Base-by-base conservation (phyloP, 1,140 invertebrate species). In the Prorops nasuta region DNA sequence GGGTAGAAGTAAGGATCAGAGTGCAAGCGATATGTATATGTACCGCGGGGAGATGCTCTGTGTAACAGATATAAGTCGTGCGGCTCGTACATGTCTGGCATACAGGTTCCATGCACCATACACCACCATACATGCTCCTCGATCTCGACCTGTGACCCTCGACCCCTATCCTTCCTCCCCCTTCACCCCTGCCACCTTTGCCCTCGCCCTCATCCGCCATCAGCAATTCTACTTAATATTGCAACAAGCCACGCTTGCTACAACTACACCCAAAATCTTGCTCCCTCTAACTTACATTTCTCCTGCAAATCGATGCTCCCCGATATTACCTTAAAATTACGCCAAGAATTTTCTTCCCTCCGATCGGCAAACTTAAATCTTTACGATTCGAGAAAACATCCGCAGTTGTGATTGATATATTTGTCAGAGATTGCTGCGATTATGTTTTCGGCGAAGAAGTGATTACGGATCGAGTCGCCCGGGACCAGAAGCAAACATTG, bases 171-270 rank as follows among this genome's bases (percentile, higher is more conserved):
- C 38, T 41, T 21, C 22, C 12, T 28, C 24, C 12, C 24, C 12
- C 24, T 28, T 28, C 12, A 6, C 10, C 28, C 22, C 16, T 10
- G 16, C 20, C 32, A 16, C 16, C n/a, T 28, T 19, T 1, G 14
- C 24, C 38, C 37, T 37, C 16, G 19, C 21, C 28, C 16, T 38
- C 35, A 32, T 37, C 34, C 34, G n/a, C 20, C 18, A 4, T 44
- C 45, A 15, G 4, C 22, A 54, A 31, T 21, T 63, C 59, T 56
- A 57, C 46, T 68, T 58, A 68, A 65, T 68, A 66, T 68, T 68
- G 58, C 58, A 65, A 12, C n/a, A n/a, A n/a, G n/a, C n/a, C n/a
- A n/a, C n/a, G n/a, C n/a, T n/a, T n/a, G n/a, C n/a, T n/a, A n/a
- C n/a, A n/a, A n/a, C n/a, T n/a, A n/a, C n/a, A n/a, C n/a, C n/a